Conservation (phyloP, 2,113 vertebrate genomes). For the Sinocyclocheilus rhinocerous region DNA sequence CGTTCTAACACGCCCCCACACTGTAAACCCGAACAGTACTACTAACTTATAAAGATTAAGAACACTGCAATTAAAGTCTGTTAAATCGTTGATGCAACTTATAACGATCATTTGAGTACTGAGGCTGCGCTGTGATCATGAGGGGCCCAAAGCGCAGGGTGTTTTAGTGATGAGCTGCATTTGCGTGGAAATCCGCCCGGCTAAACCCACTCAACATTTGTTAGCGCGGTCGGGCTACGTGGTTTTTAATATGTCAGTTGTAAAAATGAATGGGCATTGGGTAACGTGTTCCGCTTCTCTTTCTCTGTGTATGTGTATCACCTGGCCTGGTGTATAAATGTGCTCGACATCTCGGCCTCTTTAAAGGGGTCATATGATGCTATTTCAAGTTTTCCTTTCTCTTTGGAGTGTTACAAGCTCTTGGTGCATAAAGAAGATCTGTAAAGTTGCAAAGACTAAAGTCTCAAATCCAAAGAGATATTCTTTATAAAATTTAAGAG, state of each 20-base stretch:
- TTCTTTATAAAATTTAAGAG: no score
- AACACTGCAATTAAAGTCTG: no score
- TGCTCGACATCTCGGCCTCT: neutral
- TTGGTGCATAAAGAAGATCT: no score
- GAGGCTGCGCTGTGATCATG: neutral
- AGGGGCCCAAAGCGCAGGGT: neutral
- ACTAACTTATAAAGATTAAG: no score
- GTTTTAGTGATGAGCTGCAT: neutral
- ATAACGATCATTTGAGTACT: neutral
- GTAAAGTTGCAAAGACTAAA: no score
- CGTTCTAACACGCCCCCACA: no score
- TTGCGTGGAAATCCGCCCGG: neutral
- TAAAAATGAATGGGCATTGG: neutral
- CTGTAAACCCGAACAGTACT: no score
- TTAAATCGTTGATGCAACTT: no score
- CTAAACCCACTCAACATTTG: constrained; percentile 2
- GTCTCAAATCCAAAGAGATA: no score
- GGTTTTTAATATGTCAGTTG: neutral
- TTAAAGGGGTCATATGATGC: no score
- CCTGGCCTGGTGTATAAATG: neutral
- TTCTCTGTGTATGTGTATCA: neutral
- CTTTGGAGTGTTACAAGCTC: no score
- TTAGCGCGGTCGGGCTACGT: neutral
- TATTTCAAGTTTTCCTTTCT: no score
- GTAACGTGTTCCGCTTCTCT: neutral